Evolutionary conservation across 2,797 vertebrate genomes (phyloP).

Genomic region (Halcyon chelicuti): DNA sequence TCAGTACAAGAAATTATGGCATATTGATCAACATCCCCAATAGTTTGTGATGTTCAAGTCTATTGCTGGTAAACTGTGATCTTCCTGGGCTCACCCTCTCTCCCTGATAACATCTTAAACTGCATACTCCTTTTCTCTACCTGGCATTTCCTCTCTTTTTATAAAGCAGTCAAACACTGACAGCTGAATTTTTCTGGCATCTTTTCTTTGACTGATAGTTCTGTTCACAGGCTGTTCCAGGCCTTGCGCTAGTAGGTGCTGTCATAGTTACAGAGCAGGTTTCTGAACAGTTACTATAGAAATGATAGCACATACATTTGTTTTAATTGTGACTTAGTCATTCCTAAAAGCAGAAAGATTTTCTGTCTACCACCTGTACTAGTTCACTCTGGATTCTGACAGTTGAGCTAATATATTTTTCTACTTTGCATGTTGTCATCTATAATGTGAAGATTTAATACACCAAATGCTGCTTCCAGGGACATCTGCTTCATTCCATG

Average conservation of each 20-base stretch:
- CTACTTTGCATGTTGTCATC: conserved; percentile 1
- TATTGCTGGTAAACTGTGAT: neutral
- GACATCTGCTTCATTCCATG: neutral
- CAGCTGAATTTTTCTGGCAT: neutral
- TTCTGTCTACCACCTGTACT: neutral
- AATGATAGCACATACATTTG: neutral
- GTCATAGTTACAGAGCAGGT: neutral
- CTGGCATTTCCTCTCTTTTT: neutral
- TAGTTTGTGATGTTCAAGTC: neutral
- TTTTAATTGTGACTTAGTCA: neutral
- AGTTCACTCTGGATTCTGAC: neutral
- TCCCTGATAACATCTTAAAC: neutral
- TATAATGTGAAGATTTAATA: neutral
- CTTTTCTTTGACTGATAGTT: neutral
- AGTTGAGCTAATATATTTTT: neutral
- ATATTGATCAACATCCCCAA: neutral
- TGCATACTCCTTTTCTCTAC: neutral
- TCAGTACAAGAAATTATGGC: neutral
- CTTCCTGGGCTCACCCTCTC: neutral
- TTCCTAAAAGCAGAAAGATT: neutral
- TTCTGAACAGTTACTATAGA: neutral
- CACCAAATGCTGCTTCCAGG: neutral
- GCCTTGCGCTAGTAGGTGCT: neutral
- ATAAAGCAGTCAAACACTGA: neutral
- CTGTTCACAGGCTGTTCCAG: neutral